Evolutionary conservation across 1,140 invertebrate species (phyloP).

Genomic region (Procambarus clarkii): DNA sequence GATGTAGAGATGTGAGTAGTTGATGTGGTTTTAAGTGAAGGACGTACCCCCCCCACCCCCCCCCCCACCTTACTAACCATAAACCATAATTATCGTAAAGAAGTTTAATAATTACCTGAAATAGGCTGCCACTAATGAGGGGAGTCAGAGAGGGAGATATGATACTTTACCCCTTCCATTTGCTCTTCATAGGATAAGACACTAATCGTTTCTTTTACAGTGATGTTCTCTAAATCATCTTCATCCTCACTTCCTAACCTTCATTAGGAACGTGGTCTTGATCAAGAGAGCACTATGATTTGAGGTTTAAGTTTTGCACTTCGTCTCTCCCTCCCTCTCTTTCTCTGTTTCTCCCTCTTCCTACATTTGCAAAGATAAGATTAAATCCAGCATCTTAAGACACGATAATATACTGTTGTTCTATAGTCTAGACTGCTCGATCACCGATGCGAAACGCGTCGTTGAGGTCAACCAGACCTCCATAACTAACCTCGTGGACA

Average conservation of each 20-base stretch:
- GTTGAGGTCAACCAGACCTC: background rate
- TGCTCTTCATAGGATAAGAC: background rate
- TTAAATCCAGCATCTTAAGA: slow-evolving; percentile 30
- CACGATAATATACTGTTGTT: slow-evolving; percentile 40
- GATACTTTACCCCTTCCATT: background rate
- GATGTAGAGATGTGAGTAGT: too few relatives aligned
- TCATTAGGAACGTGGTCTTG: too few relatives aligned
- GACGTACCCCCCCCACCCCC: too few relatives aligned
- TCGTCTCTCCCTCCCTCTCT: background rate
- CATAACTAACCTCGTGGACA: background rate
- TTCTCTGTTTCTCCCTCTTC: background rate
- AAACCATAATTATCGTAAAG: too few relatives aligned
- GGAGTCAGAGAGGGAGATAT: background rate
- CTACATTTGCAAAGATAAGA: background rate
- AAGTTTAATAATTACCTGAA: background rate
- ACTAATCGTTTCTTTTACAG: background rate
- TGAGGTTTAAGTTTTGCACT: too few relatives aligned
- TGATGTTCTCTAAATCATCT: background rate
- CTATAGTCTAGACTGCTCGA: background rate
- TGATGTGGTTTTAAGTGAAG: too few relatives aligned
- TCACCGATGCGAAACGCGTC: background rate
- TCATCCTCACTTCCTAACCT: too few relatives aligned
- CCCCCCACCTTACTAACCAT: too few relatives aligned
- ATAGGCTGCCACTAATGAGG: background rate
- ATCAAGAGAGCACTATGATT: too few relatives aligned